phyloP scores from a whole-genome alignment of 2,888 invertebrate genomes.

The Nomada fucata region DNA sequence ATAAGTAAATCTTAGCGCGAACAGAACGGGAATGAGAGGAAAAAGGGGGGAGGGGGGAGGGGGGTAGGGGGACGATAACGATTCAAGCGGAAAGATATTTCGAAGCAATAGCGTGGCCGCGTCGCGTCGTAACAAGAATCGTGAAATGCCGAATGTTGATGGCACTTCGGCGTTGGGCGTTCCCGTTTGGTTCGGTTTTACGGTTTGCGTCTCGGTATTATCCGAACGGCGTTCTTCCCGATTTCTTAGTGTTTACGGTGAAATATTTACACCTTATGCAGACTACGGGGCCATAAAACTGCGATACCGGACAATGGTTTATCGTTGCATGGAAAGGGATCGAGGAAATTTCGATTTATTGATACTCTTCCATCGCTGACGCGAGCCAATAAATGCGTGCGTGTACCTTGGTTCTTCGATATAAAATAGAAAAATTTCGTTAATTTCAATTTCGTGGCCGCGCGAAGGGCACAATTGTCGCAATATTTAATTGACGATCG shows the following conservation, averaged over 20 bases:
- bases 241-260: slow-evolving; percentile 22
- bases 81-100: not conserved
- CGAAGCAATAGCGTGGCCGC: slow-evolving; percentile 8
- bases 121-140: not conserved
- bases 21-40: not conserved
- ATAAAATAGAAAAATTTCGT: too few species aligned
- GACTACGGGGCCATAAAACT: not conserved
- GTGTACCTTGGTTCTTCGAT: too few species aligned
- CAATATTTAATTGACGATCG: slow-evolving; percentile 19
- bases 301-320: not conserved
- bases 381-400: too few species aligned
- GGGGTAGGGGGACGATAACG: not conserved
- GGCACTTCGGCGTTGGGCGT: slow-evolving; percentile 23
- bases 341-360: not conserved
- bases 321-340: not conserved
- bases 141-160: slow-evolving; percentile 20
- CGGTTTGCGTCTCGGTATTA: slow-evolving; percentile 17
- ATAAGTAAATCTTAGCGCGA: not conserved
- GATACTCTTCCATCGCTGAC: too few species aligned
- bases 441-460: too few species aligned
- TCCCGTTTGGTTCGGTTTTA: slow-evolving; percentile 34
- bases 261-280: not conserved
- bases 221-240: slow-evolving; percentile 25
- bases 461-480: not conserved
- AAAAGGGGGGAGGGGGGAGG: too few species aligned